Percentiles rank a stretch among this genome's conserved stretches.
phyloP scores from a whole-genome alignment of 2,113 vertebrate genomes.

The Bothrops jararaca region DNA sequence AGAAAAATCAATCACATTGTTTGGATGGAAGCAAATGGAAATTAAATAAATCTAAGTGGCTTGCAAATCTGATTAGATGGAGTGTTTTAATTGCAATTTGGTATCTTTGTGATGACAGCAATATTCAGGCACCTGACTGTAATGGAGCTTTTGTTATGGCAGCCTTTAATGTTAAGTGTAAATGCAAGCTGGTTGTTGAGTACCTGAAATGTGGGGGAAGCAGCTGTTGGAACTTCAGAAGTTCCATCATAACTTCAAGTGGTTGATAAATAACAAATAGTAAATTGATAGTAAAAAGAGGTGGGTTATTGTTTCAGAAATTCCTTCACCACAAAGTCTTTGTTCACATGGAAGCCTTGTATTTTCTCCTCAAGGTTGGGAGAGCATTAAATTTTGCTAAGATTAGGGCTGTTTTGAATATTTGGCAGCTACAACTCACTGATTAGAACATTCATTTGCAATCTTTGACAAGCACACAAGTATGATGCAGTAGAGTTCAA shows the following conservation, averaged over 20 bases:
- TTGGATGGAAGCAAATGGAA: not conserved
- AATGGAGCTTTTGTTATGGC: not conserved
- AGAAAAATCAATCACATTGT: not conserved
- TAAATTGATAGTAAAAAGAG: not conserved
- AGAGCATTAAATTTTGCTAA: not conserved
- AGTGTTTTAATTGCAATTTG: not conserved
- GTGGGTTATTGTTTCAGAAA: not conserved
- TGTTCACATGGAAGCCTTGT: not conserved
- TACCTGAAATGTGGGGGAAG: not conserved
- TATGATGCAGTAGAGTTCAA: not conserved
- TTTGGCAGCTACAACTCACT: not conserved
- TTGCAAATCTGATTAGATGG: not conserved
- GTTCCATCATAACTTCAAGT: not conserved
- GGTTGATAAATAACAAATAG: not conserved
- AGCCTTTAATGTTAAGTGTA: not conserved
- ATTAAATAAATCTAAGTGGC: not conserved
- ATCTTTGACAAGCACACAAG: not conserved
- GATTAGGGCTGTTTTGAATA: not conserved
- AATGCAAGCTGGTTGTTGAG: not conserved
- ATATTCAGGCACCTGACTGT: not conserved
- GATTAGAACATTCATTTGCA: not conserved
- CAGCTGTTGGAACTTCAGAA: not conserved
- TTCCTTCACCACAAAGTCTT: not conserved
- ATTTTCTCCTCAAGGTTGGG: not conserved
- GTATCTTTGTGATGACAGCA: not conserved